phyloP scores from a whole-genome alignment of 2,888 invertebrate genomes.

The Pseudoips prasinana region DNA sequence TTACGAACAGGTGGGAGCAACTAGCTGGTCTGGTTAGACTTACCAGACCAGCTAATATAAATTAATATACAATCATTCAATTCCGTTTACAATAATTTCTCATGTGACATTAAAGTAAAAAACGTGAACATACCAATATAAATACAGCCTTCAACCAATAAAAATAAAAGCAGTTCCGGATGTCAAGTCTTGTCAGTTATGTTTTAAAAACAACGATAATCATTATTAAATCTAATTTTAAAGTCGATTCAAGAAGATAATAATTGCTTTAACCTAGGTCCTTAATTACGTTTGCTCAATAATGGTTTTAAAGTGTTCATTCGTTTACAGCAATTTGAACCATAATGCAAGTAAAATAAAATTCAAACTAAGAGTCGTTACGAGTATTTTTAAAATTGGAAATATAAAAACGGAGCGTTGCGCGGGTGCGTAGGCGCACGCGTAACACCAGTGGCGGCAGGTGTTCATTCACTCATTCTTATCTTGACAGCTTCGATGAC shows the following conservation, averaged over 20 bases:
- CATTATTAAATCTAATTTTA: constrained; percentile 75
- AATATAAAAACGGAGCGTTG: constrained; percentile 44
- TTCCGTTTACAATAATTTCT: too few relatives aligned
- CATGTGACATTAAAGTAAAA: too few relatives aligned
- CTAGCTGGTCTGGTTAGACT: too few relatives aligned
- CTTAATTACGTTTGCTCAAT: constrained; percentile 51
- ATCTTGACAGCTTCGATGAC: constrained; percentile 81
- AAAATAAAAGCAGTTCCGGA: constrained; percentile 62
- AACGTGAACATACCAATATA: too few relatives aligned
- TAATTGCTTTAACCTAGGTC: constrained; percentile 63
- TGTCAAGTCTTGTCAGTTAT: constrained; percentile 65
- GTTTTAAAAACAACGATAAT: constrained; percentile 72
- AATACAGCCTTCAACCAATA: too few relatives aligned
- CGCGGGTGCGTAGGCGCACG: constrained; percentile 68
- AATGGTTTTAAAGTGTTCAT: constrained; percentile 38
- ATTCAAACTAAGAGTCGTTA: constrained; percentile 33
- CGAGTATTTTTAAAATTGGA: constrained; percentile 45
- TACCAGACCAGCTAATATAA: too few relatives aligned
- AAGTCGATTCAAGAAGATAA: constrained; percentile 63
- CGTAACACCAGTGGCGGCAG: constrained; percentile 79
- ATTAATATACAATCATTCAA: too few relatives aligned
- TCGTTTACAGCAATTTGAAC: constrained; percentile 40
- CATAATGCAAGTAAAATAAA: constrained; percentile 39
- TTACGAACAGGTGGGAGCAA: too few relatives aligned
- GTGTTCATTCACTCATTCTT: constrained; percentile 80